phyloP scores from a whole-genome alignment of 1,140 invertebrate species.

The Oryctes rhinoceros region DNA sequence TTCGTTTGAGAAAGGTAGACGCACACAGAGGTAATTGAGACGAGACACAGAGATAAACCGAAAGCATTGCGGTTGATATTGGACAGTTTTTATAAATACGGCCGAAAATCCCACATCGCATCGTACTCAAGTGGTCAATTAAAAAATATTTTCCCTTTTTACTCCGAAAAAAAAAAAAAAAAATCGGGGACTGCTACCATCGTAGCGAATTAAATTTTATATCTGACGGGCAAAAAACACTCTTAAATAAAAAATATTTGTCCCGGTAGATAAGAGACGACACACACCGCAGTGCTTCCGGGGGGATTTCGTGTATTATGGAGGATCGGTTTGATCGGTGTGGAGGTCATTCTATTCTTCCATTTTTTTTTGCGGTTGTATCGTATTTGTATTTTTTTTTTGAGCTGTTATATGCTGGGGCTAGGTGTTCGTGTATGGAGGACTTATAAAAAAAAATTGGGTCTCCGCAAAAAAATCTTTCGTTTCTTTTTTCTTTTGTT shows the following conservation, averaged over 20 bases:
- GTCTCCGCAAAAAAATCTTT: constrained; percentile 35
- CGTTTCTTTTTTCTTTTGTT: neutral
- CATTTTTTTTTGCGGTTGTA: constrained; percentile 11
- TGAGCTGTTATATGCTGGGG: neutral
- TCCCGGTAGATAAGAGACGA: constrained; percentile 8
- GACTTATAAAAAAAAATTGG: constrained; percentile 29
- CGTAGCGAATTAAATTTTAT: constrained; percentile 11
- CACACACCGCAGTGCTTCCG: neutral
- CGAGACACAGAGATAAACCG: constrained; percentile 71
- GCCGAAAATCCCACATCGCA: neutral
- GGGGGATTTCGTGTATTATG: constrained; percentile 38
- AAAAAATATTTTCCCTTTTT: constrained; percentile 19
- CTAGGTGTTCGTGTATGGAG: neutral
- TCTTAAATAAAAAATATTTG: constrained; percentile 28
- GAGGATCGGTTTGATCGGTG: constrained; percentile 39
- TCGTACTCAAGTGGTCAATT: constrained; percentile 21
- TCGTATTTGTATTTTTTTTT: constrained; percentile 8
- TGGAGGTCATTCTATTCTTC: constrained; percentile 32
- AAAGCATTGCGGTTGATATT: constrained; percentile 35
- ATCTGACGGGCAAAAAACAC: neutral
- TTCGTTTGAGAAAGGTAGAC: constrained; percentile 66
- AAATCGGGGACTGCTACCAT: neutral
- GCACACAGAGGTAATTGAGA: constrained; percentile 73
- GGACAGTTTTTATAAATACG: neutral
- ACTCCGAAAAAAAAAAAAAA: neutral